Base-by-base conservation (phyloP, 2,113 vertebrate genomes). In the Aegypius monachus region DNA sequence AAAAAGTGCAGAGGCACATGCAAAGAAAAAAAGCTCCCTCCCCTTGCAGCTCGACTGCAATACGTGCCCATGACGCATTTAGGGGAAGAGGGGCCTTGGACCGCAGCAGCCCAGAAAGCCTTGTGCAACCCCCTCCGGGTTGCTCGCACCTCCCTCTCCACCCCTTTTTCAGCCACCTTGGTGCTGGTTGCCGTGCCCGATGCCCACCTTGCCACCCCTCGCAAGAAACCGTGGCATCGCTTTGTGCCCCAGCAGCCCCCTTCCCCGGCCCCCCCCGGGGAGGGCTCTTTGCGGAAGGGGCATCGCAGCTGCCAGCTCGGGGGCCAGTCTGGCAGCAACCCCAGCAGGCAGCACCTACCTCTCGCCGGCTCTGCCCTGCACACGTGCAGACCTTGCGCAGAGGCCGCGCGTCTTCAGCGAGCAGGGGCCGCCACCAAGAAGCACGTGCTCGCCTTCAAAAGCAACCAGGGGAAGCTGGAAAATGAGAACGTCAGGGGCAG, bases 401-500 rank as follows among this genome's bases (percentile, higher is more conserved):
- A 47, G 38, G 53, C 84, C 1, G 7, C 82, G 73, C 0, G 16
- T 32, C 86, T 92, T 74, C 68, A 29, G 86, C 0, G 4, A 61
- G 68, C n/a, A 5, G 58, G 61, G 36, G 55, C 61, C 13, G 2
- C 45, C 4, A 2, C 59, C 1, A 16, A 32, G 26, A 16, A 81
- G 84, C 96, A 95, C 61, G 65, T 95, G 94, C 86, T 93, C 1
- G 13, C 83, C 95, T 91, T 82, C 95, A 73, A 53, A 83, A 80
- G 84, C 16, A 0, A 38, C 92, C 25, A 8, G 34, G 88, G 48
- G 43, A 96, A 94, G 81, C 86, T 97, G 93, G 91, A 95, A 96
- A 86, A 95, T 84, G 94, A 96, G 95, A 95, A 85, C 81, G 7
- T 25, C 90, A 91, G 61, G 79, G 65, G 47, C 92, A 94, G 94